Conservation (phyloP, 2,888 invertebrate species). For the Gari tellinella region DNA sequence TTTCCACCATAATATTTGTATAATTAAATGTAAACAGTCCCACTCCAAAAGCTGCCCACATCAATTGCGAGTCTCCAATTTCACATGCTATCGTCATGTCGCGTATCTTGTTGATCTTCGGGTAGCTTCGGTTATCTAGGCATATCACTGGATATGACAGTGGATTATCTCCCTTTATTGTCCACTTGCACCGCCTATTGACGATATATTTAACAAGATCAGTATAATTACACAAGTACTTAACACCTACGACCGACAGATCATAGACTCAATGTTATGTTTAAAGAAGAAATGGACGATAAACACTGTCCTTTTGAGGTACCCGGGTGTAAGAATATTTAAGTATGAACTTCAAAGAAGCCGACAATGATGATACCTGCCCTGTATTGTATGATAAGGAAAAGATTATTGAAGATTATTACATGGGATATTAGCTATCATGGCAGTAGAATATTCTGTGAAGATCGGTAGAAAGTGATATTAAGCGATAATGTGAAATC, state of each 20-base stretch:
- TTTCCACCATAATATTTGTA: no score
- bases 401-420: slow-evolving; percentile 5
- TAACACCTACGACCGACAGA: slow-evolving; percentile 37
- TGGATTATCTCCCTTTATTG: slow-evolving; percentile 37
- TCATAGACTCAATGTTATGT: slow-evolving; percentile 26
- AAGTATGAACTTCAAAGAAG: slow-evolving; percentile 29
- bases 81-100: no score
- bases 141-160: neutral
- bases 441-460: no score
- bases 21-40: no score
- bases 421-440: no score
- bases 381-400: slow-evolving; percentile 34
- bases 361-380: slow-evolving; percentile 27
- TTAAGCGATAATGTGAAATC: no score
- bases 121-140: no score
- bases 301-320: slow-evolving; percentile 20
- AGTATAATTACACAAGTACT: slow-evolving; percentile 46
- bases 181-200: slow-evolving; percentile 22
- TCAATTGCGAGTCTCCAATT: no score
- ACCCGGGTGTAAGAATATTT: slow-evolving; percentile 7
- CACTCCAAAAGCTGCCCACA: no score
- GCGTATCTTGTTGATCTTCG: no score
- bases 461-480: no score
- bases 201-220: slow-evolving; percentile 46
- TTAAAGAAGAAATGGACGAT: slow-evolving; percentile 34